These are phyloP conservation scores for Archocentrus centrarchus DNA, from an alignment of 2,113 vertebrate genomes.

Conservation along the genomic window DNA sequence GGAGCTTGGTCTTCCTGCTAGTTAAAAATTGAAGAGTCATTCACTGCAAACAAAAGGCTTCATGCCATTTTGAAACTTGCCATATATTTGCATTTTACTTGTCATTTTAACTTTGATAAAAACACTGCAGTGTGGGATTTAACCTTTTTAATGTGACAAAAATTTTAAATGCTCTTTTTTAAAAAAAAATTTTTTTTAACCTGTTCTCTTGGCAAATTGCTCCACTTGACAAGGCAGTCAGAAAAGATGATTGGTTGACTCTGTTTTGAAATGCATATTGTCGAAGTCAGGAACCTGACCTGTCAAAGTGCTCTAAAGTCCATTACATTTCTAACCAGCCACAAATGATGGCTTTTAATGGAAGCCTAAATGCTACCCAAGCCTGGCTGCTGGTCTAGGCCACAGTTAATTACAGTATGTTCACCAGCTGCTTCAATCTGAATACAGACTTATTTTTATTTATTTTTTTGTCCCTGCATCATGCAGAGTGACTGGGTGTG, in stretches of 20 bases:
- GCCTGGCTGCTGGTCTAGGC: slow-evolving; percentile 65
- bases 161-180: not conserved
- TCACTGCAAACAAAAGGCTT: slow-evolving; percentile 24
- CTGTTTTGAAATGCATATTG: slow-evolving; percentile 53
- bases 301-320: slow-evolving; percentile 50
- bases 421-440: slow-evolving; percentile 66
- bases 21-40: not conserved
- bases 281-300: slow-evolving; percentile 41
- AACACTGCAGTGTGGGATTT: not conserved
- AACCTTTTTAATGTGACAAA: slow-evolving; percentile 30
- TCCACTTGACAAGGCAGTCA: slow-evolving; percentile 11
- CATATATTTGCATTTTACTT: slow-evolving; percentile 11
- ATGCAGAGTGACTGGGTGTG: slow-evolving; percentile 26
- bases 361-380: slow-evolving; percentile 65
- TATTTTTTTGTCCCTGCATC: not conserved
- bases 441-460: slow-evolving; percentile 24
- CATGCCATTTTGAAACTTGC: slow-evolving; percentile 19
- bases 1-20: not conserved
- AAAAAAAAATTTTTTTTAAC: not conserved
- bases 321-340: slow-evolving; percentile 62
- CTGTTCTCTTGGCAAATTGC: slow-evolving; percentile 13
- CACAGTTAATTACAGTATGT: slow-evolving; percentile 72
- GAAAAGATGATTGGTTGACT: slow-evolving; percentile 22
- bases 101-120: slow-evolving; percentile 28
- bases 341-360: slow-evolving; percentile 75